Percentiles rank a stretch among this genome's conserved stretches.
Conservation (phyloP, 2,797 vertebrate genomes). For the Neosalanx taihuensis region DNA sequence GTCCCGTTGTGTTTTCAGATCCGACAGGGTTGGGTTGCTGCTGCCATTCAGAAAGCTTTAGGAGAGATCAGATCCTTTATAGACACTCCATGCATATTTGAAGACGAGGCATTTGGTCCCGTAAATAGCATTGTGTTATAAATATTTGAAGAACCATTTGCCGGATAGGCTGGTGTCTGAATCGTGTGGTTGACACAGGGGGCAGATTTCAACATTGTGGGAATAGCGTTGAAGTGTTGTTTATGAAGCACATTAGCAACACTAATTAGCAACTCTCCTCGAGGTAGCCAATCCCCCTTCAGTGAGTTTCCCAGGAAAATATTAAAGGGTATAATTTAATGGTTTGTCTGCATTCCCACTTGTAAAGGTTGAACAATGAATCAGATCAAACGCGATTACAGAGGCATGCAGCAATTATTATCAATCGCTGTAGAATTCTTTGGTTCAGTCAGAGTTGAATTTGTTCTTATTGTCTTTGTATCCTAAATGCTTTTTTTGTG, state of each 20-base stretch:
- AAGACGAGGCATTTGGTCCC: constrained; percentile 60
- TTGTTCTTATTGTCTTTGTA: not conserved
- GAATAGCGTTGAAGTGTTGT: constrained; percentile 1
- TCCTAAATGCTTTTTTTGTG: not conserved
- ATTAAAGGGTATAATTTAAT: not conserved
- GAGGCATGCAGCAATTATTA: not conserved
- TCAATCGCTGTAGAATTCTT: not conserved
- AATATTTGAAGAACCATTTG: constrained; percentile 68
- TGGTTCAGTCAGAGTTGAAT: constrained; percentile 6
- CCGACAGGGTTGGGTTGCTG: not conserved
- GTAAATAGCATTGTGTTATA: constrained; percentile 59
- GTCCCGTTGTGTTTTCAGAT: constrained; percentile 36
- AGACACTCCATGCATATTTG: constrained; percentile 70
- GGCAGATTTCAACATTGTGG: constrained; percentile 35
- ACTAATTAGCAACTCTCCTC: not conserved
- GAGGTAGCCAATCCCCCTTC: not conserved
- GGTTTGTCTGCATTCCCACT: not conserved
- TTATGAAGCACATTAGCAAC: not conserved
- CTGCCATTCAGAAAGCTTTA: constrained; percentile 24
- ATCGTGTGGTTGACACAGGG: constrained; percentile 31
- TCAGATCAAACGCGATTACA: constrained; percentile 3
- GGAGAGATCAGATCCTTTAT: constrained; percentile 58
- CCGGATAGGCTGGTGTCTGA: constrained; percentile 51
- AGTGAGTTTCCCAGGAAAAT: not conserved
- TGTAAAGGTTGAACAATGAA: constrained; percentile 1